These are phyloP conservation scores for Catharus ustulatus DNA, from an alignment of 2,797 vertebrate genomes.

Conservation along the genomic window DNA sequence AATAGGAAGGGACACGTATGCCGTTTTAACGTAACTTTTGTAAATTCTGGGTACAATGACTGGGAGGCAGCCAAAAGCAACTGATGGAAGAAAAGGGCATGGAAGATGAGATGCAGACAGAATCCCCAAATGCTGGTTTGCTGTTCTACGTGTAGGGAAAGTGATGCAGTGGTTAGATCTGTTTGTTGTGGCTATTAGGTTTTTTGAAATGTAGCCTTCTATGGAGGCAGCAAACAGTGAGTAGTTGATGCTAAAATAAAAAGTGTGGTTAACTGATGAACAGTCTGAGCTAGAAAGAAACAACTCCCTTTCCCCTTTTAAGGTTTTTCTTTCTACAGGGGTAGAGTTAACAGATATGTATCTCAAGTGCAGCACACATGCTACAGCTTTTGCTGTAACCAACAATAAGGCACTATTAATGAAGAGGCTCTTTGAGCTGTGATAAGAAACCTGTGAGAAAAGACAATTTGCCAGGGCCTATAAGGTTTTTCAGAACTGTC, in stretches of 20 bases:
- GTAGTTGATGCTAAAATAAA: not conserved
- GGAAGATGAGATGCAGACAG: not conserved
- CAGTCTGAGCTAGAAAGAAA: not conserved
- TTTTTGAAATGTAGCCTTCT: not conserved
- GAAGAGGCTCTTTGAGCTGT: not conserved
- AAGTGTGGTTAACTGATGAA: not conserved
- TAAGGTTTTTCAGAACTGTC: not conserved
- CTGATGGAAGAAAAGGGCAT: not conserved
- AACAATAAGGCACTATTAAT: not conserved
- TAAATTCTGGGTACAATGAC: not conserved
- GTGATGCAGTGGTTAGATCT: not conserved
- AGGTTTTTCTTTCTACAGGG: not conserved
- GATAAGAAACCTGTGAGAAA: not conserved
- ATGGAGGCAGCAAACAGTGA: not conserved
- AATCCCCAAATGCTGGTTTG: not conserved
- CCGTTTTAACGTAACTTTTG: not conserved
- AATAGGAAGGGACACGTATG: rapidly evolving
- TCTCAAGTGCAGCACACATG: rapidly evolving
- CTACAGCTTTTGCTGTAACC: not conserved
- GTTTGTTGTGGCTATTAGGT: not conserved
- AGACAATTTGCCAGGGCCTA: not conserved
- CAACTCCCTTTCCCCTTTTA: not conserved
- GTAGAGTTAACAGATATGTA: not conserved
- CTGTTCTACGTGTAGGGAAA: not conserved
- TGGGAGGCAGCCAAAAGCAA: not conserved